These are phyloP conservation scores for Mayetiola destructor DNA, from an alignment of 2,888 invertebrate genomes.

Conservation along the genomic window DNA sequence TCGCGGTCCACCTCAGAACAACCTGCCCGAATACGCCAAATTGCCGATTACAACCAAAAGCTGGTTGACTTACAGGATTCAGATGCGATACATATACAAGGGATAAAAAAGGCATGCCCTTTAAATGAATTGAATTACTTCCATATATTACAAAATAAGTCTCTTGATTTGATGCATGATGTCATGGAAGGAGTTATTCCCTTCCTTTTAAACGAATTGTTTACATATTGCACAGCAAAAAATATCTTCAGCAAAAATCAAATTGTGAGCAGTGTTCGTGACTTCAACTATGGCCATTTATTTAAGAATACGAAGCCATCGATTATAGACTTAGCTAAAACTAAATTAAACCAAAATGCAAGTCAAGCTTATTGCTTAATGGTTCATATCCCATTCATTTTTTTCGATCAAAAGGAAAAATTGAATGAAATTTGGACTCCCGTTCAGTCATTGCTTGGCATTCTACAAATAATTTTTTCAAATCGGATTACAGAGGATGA, in stretches of 20 bases:
- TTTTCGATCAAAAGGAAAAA: not conserved
- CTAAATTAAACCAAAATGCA: not conserved
- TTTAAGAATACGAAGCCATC: not conserved
- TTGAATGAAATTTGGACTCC: not conserved
- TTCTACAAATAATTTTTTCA: not conserved
- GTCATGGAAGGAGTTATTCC: conserved; percentile 19
- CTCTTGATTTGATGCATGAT: conserved; percentile 21
- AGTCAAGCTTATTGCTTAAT: not conserved
- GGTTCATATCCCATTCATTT: not conserved
- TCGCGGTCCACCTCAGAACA: too few relatives aligned
- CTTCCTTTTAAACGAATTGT: conserved; percentile 17
- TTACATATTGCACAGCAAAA: conserved; percentile 16
- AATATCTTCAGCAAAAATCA: not conserved
- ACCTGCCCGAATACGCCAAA: too few relatives aligned
- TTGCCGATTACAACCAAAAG: too few relatives aligned
- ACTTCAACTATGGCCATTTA: not conserved
- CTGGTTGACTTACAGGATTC: too few relatives aligned
- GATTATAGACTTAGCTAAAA: not conserved
- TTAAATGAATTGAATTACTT: conserved; percentile 18
- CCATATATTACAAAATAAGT: conserved; percentile 18
- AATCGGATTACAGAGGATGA: conserved; percentile 15
- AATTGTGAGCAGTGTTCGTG: not conserved
- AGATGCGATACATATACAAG: not conserved
- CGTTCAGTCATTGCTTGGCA: not conserved
- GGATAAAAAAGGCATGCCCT: conserved; percentile 13